Evolutionary conservation across 1,140 invertebrate species (phyloP).

Genomic region (Meloidogyne exigua): DNA sequence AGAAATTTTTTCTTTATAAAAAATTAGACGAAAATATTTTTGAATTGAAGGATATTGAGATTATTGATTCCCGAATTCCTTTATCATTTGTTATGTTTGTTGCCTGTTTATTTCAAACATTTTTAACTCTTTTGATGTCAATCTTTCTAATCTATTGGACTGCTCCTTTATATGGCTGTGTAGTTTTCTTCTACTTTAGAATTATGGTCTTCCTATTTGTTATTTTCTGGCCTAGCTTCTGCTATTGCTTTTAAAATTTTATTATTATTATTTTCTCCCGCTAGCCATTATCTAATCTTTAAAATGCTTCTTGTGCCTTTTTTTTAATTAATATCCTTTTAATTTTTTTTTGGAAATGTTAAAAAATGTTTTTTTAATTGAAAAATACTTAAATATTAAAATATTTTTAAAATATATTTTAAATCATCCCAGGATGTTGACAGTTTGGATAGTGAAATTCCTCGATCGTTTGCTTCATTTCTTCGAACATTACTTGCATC

Average conservation of each 20-base stretch:
- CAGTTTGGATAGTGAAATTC: slow-evolving; percentile 45
- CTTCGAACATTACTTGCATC: slow-evolving; percentile 63
- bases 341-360: background rate
- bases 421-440: slow-evolving; percentile 56
- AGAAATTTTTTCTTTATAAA: slow-evolving; percentile 23
- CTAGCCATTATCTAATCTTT: background rate
- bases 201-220: background rate
- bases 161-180: background rate
- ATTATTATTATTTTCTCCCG: background rate
- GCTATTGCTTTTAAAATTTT: background rate
- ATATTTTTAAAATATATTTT: background rate
- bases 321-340: background rate
- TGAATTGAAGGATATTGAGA: slow-evolving; percentile 42
- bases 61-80: slow-evolving; percentile 45
- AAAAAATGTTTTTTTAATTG: slow-evolving; percentile 6
- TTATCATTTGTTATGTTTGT: slow-evolving; percentile 5
- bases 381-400: background rate
- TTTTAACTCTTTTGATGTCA: background rate
- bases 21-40: background rate
- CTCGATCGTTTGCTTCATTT: slow-evolving; percentile 51
- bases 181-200: background rate
- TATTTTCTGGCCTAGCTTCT: background rate
- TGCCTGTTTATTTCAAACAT: background rate
- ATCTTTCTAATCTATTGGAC: background rate
- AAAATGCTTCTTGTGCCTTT: background rate